A percentile compares a stretch with the other conserved stretches of the same genome.
These are phyloP conservation scores for Peromyscus nudipes DNA, from an alignment of 2,797 vertebrate genomes.

Conservation along the genomic window DNA sequence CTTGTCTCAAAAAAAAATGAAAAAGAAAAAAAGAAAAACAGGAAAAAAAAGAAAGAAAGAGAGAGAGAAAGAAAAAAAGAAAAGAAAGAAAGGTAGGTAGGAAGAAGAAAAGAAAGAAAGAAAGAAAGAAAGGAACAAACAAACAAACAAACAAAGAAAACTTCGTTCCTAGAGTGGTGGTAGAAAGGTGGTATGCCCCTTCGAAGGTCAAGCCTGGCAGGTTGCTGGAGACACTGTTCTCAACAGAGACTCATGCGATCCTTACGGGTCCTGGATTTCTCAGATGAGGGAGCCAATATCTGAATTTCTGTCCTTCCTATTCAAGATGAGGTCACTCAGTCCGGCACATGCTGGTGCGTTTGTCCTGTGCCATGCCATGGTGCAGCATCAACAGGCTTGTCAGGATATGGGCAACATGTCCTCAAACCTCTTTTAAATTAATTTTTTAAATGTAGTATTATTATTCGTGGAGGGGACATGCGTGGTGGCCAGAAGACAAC, in stretches of 20 bases:
- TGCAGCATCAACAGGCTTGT: not conserved
- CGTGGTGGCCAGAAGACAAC: not conserved
- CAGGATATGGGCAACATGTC: too few species aligned
- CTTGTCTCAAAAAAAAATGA: too few species aligned
- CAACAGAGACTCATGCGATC: not conserved
- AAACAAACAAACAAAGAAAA: too few species aligned
- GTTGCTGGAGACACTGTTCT: not conserved
- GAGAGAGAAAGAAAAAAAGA: too few species aligned
- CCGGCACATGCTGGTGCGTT: too few species aligned
- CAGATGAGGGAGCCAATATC: not conserved
- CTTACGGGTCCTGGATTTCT: not conserved
- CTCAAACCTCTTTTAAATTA: not conserved
- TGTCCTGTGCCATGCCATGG: not conserved
- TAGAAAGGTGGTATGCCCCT: not conserved
- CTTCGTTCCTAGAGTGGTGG: not conserved
- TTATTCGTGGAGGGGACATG: not conserved
- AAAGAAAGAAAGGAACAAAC: not conserved
- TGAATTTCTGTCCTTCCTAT: not conserved
- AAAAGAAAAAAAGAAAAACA: too few species aligned
- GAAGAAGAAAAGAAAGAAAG: too few species aligned
- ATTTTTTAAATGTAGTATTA: not conserved
- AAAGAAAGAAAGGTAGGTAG: too few species aligned
- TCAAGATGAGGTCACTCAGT: not conserved
- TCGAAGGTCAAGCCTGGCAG: not conserved
- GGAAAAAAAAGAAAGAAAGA: too few species aligned